Conservation (phyloP, 2,888 invertebrate species). For the Patella caerulea region DNA sequence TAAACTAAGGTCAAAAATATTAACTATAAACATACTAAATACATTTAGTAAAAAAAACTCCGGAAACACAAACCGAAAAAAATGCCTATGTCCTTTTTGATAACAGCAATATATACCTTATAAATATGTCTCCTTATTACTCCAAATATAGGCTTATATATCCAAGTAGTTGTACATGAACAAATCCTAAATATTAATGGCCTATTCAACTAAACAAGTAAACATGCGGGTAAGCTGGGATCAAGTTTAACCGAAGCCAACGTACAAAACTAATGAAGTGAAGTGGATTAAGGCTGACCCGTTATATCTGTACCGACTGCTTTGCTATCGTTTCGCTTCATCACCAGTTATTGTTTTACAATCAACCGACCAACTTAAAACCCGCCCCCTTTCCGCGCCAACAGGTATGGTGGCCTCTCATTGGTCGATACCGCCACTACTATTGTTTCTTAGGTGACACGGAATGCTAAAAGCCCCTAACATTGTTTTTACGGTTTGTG, state of each 20-base stretch:
- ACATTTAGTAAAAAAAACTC: too few relatives aligned
- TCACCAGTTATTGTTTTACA: slow-evolving; percentile 9
- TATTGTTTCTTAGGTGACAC: slow-evolving; percentile 9
- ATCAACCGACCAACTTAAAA: not conserved
- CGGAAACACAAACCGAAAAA: too few relatives aligned
- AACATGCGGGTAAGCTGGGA: slow-evolving; percentile 1
- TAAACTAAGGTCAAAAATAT: too few relatives aligned
- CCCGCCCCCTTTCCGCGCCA: slow-evolving; percentile 7
- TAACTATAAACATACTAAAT: too few relatives aligned
- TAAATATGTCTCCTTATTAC: too few relatives aligned
- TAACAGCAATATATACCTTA: too few relatives aligned
- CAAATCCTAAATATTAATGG: not conserved
- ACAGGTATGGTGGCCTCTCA: not conserved
- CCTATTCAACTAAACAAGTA: not conserved
- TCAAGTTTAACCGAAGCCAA: slow-evolving; percentile 2
- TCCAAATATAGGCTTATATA: too few relatives aligned
- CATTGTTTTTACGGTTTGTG: slow-evolving; percentile 5
- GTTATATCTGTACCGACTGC: slow-evolving; percentile 10
- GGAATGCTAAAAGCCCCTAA: not conserved
- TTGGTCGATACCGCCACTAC: not conserved
- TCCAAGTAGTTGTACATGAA: too few relatives aligned
- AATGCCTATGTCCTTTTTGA: too few relatives aligned
- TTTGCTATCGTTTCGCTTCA: slow-evolving; percentile 9
- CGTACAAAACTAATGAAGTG: slow-evolving; percentile 10
- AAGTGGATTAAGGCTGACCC: slow-evolving; percentile 7